Evolutionary conservation across 2,113 vertebrate species (phyloP), one percentile per base, ranked within the genome.

Genomic region (Tylochromis polylepis): DNA sequence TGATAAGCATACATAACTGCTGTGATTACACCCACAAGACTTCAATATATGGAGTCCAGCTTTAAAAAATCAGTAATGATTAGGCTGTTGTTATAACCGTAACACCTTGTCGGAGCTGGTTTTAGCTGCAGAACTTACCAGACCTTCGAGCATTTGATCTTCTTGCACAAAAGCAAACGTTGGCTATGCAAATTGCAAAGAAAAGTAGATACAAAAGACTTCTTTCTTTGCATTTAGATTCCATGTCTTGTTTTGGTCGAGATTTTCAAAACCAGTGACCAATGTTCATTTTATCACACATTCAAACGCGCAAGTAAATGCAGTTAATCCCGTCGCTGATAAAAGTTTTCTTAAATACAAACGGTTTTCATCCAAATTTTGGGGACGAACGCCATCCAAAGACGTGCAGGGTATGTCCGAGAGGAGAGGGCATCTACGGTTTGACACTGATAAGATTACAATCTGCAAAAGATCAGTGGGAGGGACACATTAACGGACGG

Each of bases 101-200:
- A 27, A 22, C 22, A 67, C 22, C 3, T 31, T 67, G 5, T 51
- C 2, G 22, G 31, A 46, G 53, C 1, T 83, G 31, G 4, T 15
- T 77, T 78, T 29, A 85, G 36, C 1, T 10, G 20, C 18, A 72
- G 22, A 83, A 94, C 96, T 97, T 95, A 99, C 98, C 98, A 95
- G 96, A 94, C 93, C 96, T 97, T 79, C 96, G 94, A 49, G 90
- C 93, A 78, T 94, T 95, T 55, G 95, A 93, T 92, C 95, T 96
- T 81, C 95, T 95, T 75, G 91, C 92, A 15, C 85, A 86, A 1
- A 94, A 70, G 20, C 94, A 86, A 53, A 94, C 92, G 22, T 88
- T 90, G 72, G 94, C 65, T 87, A 95, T 91, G 93, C 93, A 95
- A 87, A 94, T 82, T 89, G 97, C 90, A 5, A 97, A 94, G 80